Percentiles rank a stretch among this genome's conserved stretches.
Conservation (phyloP, 2,888 invertebrate genomes). For the Parnassius mnemosyne region DNA sequence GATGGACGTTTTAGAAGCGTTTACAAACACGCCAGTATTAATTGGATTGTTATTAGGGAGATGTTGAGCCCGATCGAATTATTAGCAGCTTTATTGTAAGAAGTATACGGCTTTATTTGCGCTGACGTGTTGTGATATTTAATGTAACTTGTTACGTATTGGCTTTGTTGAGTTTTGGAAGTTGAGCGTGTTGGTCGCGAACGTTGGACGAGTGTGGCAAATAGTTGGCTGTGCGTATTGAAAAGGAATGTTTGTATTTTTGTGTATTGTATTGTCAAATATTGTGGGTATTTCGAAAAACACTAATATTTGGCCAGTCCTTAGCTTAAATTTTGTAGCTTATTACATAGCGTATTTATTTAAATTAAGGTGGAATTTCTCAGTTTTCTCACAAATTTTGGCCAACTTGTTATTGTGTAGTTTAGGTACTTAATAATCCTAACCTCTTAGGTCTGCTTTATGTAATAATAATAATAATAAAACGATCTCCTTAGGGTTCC, state of each 20-base stretch:
- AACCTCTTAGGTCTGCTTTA: slow-evolving; percentile 21
- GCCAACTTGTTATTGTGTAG: slow-evolving; percentile 41
- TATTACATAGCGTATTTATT: slow-evolving; percentile 35
- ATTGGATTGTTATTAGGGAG: slow-evolving; percentile 5
- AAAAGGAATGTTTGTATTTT: slow-evolving; percentile 1
- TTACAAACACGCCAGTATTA: neutral
- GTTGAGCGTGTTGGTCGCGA: slow-evolving; percentile 10
- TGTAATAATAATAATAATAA: slow-evolving; percentile 9
- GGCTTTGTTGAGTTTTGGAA: slow-evolving; percentile 22
- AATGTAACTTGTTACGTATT: slow-evolving; percentile 37
- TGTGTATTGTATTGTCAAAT: slow-evolving; percentile 4
- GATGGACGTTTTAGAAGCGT: neutral
- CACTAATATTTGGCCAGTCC: slow-evolving; percentile 19
- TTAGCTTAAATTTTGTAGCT: slow-evolving; percentile 24
- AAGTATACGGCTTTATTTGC: slow-evolving; percentile 67
- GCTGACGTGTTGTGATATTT: slow-evolving; percentile 71
- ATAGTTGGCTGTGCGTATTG: slow-evolving; percentile 3
- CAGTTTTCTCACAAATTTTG: slow-evolving; percentile 34
- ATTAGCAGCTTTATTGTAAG: slow-evolving; percentile 31
- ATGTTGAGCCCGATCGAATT: slow-evolving; percentile 27
- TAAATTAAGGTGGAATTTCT: slow-evolving; percentile 35
- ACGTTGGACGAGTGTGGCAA: slow-evolving; percentile 3
- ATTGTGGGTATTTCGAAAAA: neutral
- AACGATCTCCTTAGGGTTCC: slow-evolving; percentile 22
- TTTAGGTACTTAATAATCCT: slow-evolving; percentile 42